Percentiles rank a stretch among this genome's conserved stretches.
phyloP scores from a whole-genome alignment of 2,888 invertebrate species.

The Epistrophe eligans region DNA sequence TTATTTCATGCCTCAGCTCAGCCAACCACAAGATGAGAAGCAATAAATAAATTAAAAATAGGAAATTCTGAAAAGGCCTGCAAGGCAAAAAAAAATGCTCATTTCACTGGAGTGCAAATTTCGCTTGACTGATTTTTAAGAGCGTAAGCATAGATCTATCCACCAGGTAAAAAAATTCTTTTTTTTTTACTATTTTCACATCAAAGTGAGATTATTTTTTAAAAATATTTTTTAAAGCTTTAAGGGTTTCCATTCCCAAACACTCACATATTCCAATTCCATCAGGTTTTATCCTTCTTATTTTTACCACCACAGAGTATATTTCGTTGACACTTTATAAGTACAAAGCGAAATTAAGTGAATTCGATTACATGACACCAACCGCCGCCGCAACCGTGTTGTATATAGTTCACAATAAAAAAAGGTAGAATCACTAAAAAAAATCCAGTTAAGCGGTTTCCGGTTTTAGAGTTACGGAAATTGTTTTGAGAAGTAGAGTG shows the following conservation, averaged over 20 bases:
- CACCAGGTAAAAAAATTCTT: neutral
- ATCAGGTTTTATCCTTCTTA: neutral
- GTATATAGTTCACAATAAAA: neutral
- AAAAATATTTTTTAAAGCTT: neutral
- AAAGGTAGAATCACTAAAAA: constrained; percentile 4
- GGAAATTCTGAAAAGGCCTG: neutral
- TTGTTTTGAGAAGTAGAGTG: constrained; percentile 22
- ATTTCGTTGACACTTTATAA: constrained; percentile 19
- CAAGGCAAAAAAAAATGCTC: neutral
- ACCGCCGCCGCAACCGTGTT: neutral
- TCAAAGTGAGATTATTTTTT: no score
- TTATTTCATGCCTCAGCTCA: constrained; percentile 4
- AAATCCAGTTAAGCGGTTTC: constrained; percentile 17
- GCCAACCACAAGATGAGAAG: constrained; percentile 1
- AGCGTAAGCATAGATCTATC: neutral
- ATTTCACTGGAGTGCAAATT: neutral
- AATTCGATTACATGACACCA: constrained; percentile 16
- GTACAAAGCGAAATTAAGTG: constrained; percentile 10
- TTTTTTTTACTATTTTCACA: no score
- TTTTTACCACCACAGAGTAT: no score
- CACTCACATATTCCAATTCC: neutral
- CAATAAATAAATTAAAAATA: constrained; percentile 18
- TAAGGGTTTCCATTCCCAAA: neutral
- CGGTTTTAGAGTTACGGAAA: constrained; percentile 24
- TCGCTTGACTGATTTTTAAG: constrained; percentile 7